These are phyloP conservation scores for Uromys caudimaculatus DNA, from an alignment of 2,797 vertebrate genomes.

Conservation along the genomic window DNA sequence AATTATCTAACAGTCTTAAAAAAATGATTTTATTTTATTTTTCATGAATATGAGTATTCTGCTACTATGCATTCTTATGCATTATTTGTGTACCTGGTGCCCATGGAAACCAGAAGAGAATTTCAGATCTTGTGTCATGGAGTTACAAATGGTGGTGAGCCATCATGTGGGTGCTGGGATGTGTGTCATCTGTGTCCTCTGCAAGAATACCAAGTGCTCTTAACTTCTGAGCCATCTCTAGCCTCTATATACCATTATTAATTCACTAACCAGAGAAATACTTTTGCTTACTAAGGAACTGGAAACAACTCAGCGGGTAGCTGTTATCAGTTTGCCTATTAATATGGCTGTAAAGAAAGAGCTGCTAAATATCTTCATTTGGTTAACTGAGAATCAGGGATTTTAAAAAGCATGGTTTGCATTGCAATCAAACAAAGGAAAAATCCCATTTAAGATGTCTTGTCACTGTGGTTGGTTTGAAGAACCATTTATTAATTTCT, in stretches of 20 bases:
- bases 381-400: not conserved
- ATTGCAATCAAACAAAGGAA: not conserved
- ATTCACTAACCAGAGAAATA: not conserved
- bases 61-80: not conserved
- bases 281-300: not conserved
- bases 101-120: not conserved
- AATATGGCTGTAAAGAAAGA: not conserved
- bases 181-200: not conserved
- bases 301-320: constrained; percentile 2
- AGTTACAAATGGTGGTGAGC: not conserved
- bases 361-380: constrained; percentile 15
- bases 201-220: not conserved
- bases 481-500: constrained; percentile 3
- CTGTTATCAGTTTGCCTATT: not conserved
- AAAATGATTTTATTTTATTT: not conserved
- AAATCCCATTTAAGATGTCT: not conserved
- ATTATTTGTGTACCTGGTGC: not conserved
- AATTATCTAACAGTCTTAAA: not conserved
- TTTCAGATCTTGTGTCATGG: not conserved
- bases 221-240: not conserved
- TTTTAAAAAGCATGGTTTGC: not conserved
- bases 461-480: not conserved
- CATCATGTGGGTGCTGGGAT: not conserved
- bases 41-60: not conserved
- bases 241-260: not conserved